Evolutionary conservation across 2,888 invertebrate species (phyloP).

Genomic region (Cerastoderma edule): DNA sequence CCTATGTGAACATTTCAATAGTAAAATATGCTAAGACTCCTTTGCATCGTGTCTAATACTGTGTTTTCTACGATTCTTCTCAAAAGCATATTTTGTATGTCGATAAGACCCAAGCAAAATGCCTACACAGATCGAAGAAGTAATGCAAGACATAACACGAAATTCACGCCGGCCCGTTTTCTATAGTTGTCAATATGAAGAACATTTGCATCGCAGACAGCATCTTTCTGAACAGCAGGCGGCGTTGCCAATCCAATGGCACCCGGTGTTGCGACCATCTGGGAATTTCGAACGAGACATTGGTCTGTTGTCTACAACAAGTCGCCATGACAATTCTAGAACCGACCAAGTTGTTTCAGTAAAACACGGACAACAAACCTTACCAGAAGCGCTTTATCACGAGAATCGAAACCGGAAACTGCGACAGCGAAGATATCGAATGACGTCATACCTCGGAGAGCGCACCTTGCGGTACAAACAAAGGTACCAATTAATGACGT

Average conservation of each 20-base stretch:
- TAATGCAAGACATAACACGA: too few relatives aligned
- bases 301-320: background rate
- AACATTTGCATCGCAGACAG: slow-evolving; percentile 4
- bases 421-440: background rate
- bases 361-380: background rate
- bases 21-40: too few relatives aligned
- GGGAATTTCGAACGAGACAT: background rate
- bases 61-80: too few relatives aligned
- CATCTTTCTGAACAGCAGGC: background rate
- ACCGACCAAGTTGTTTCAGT: background rate
- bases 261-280: background rate
- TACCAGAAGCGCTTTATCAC: background rate
- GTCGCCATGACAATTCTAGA: background rate
- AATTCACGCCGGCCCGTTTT: background rate
- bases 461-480: slow-evolving; percentile 1
- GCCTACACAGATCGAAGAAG: too few relatives aligned
- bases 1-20: too few relatives aligned
- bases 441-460: background rate
- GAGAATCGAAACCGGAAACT: background rate
- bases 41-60: too few relatives aligned
- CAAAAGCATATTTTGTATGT: too few relatives aligned
- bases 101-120: too few relatives aligned
- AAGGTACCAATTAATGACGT: background rate
- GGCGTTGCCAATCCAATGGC: background rate
- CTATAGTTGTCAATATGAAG: slow-evolving; percentile 16